Conservation (phyloP, 2,888 invertebrate species). For the Monoplex corrugatus region DNA sequence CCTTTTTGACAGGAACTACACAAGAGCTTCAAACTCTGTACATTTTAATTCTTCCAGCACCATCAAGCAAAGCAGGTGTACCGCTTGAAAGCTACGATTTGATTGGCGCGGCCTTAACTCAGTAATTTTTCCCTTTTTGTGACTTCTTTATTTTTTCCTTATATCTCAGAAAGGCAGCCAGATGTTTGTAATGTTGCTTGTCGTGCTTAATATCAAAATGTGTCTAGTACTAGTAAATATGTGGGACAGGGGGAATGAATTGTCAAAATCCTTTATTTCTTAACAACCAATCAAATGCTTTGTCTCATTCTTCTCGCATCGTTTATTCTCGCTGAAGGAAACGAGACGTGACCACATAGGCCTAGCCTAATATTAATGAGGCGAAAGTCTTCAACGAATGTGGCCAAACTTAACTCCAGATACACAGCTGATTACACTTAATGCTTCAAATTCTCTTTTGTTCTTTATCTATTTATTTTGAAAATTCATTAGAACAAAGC, state of each 20-base stretch:
- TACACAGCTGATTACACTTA: too few relatives aligned
- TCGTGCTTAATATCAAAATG: neutral
- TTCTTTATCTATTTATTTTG: too few relatives aligned
- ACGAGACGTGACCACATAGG: conserved; percentile 18
- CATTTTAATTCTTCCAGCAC: conserved; percentile 40
- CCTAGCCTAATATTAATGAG: conserved; percentile 30
- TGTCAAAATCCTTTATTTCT: conserved; percentile 24
- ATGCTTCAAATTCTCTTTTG: too few relatives aligned
- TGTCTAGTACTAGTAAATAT: neutral
- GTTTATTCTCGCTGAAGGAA: neutral
- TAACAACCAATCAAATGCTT: conserved; percentile 20
- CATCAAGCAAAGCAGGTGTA: conserved; percentile 45
- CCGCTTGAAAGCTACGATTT: conserved; percentile 36
- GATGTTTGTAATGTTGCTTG: neutral
- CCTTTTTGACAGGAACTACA: conserved; percentile 40
- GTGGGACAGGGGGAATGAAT: neutral
- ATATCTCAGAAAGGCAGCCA: neutral
- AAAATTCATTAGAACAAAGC: too few relatives aligned
- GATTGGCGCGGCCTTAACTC: conserved; percentile 45
- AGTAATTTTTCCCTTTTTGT: conserved; percentile 14
- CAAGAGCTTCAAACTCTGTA: conserved; percentile 43
- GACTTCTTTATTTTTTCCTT: neutral
- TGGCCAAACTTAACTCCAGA: neutral
- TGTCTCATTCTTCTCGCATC: conserved; percentile 32
- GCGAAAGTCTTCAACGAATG: neutral